phyloP scores from a whole-genome alignment of 2,113 vertebrate genomes.

The Alligator sinensis region DNA sequence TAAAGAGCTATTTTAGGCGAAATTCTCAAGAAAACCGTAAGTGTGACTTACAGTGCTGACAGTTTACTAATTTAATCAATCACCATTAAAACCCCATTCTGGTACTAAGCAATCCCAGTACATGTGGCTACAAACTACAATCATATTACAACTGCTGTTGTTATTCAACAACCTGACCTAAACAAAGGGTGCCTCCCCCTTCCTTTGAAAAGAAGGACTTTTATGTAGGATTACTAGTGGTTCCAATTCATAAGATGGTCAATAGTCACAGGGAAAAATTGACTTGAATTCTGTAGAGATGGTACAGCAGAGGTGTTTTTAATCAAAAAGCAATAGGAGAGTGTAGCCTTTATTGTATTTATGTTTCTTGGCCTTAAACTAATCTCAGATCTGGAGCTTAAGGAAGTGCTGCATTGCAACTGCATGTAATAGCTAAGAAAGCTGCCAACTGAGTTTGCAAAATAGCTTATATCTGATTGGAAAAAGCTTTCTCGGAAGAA shows the following conservation, averaged over 20 bases:
- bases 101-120: conserved; percentile 7
- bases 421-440: not conserved
- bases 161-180: not conserved
- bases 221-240: not conserved
- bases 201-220: conserved; percentile 6
- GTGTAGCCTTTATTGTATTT: not conserved
- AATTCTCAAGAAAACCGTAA: not conserved
- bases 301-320: conserved; percentile 23
- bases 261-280: not conserved
- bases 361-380: not conserved
- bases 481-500: not conserved
- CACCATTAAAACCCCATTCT: conserved; percentile 61
- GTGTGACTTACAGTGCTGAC: conserved; percentile 31
- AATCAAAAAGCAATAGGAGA: not conserved
- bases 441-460: not conserved
- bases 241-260: not conserved
- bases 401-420: not conserved
- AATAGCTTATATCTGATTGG: not conserved
- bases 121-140: conserved; percentile 25
- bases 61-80: conserved; percentile 60
- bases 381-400: not conserved
- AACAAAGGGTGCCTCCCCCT: accelerated
- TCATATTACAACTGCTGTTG: not conserved
- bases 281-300: not conserved
- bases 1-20: conserved; percentile 31